A percentile compares a stretch with the other conserved stretches of the same genome.
phyloP scores from a whole-genome alignment of 1,140 invertebrate species.

The Drosophila athabasca region DNA sequence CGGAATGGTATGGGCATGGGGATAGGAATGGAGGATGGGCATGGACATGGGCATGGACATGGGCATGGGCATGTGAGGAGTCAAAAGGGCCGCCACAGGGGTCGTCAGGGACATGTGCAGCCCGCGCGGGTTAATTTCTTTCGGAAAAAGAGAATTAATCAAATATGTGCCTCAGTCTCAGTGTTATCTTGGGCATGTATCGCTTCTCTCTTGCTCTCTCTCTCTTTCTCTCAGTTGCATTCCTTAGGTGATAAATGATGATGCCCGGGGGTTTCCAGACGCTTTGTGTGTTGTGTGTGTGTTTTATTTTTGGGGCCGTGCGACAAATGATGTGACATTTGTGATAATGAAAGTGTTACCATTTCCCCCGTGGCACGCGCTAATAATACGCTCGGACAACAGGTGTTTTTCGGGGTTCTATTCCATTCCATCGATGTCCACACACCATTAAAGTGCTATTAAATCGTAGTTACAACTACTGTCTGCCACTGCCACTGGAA shows the following conservation, averaged over 20 bases:
- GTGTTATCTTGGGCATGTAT: constrained; percentile 48
- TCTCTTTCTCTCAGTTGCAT: constrained; percentile 48
- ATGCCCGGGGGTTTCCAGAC: constrained; percentile 37
- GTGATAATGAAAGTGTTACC: constrained; percentile 81
- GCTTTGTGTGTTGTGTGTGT: constrained; percentile 16
- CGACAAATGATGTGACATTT: constrained; percentile 83
- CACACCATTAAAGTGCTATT: constrained; percentile 79
- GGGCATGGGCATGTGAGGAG: constrained; percentile 24
- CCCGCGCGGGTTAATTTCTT: constrained; percentile 79
- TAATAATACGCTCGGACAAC: constrained; percentile 61
- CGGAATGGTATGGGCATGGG: constrained; percentile 16
- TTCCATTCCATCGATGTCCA: constrained; percentile 44
- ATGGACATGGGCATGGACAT: constrained; percentile 13
- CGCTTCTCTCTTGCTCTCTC: not conserved
- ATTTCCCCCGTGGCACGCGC: constrained; percentile 32
- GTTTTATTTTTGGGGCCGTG: constrained; percentile 58
- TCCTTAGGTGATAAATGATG: constrained; percentile 82
- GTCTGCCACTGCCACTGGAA: constrained; percentile 20
- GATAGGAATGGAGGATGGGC: constrained; percentile 27
- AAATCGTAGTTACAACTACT: constrained; percentile 74
- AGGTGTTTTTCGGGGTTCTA: constrained; percentile 66
- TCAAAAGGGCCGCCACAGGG: constrained; percentile 70
- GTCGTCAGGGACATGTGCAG: constrained; percentile 68
- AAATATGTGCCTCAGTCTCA: constrained; percentile 55
- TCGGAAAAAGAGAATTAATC: constrained; percentile 83